A percentile compares a stretch with the other conserved stretches of the same genome.
Evolutionary conservation across 2,888 invertebrate genomes (phyloP).

Genomic region (Pheosia tremula): DNA sequence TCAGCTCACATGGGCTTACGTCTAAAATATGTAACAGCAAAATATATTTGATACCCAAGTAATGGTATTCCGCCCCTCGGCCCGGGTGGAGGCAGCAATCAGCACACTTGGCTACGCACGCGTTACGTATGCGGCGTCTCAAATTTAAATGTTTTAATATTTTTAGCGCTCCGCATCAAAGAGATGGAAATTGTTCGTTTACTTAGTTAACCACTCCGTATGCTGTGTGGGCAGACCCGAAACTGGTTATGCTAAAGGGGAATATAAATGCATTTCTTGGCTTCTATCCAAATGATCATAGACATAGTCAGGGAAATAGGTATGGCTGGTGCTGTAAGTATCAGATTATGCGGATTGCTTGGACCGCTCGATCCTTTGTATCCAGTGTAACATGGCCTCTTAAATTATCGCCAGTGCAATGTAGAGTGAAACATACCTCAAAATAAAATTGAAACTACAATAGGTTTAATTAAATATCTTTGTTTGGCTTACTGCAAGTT

Average conservation of each 20-base stretch:
- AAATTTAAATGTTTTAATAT: slow-evolving; percentile 43
- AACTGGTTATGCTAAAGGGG: not conserved
- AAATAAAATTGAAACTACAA: no score
- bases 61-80: slow-evolving; percentile 28
- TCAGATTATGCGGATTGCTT: no score
- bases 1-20: slow-evolving; percentile 17
- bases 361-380: no score
- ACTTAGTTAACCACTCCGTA: slow-evolving; percentile 19
- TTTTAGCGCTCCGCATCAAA: slow-evolving; percentile 35
- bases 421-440: no score
- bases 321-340: no score
- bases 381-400: no score
- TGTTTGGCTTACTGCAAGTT: no score
- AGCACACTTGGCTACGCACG: slow-evolving; percentile 25
- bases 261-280: not conserved
- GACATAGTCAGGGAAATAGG: no score
- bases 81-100: slow-evolving; percentile 18
- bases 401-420: no score
- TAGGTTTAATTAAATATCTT: no score
- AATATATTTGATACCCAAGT: slow-evolving; percentile 25
- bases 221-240: not conserved
- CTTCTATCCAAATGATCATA: not conserved
- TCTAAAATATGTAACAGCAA: slow-evolving; percentile 20
- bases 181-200: slow-evolving; percentile 31
- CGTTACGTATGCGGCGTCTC: slow-evolving; percentile 25